Percentiles rank a stretch among this genome's conserved stretches.
phyloP scores from a whole-genome alignment of 2,113 vertebrate species.

The Carettochelys insculpta region DNA sequence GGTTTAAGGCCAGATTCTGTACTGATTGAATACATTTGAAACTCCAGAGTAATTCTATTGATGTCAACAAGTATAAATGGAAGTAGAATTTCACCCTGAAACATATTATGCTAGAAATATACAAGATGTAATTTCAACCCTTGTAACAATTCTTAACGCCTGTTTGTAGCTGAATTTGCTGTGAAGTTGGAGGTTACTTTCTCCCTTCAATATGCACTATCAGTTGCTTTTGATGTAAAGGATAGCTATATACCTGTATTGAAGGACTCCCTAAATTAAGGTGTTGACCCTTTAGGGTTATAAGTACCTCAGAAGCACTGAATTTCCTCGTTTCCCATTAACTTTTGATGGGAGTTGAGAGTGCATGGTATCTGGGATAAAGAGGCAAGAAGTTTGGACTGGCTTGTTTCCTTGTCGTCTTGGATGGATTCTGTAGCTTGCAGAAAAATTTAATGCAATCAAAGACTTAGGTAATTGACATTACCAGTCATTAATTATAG shows the following conservation, averaged over 20 bases:
- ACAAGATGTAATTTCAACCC: not conserved
- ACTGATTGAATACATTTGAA: not conserved
- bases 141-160: not conserved
- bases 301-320: not conserved
- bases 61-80: not conserved
- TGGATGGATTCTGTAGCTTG: not conserved
- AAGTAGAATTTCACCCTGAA: not conserved
- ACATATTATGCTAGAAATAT: not conserved
- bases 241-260: not conserved
- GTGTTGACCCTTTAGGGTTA: rapidly evolving
- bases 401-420: not conserved
- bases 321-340: not conserved
- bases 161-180: not conserved
- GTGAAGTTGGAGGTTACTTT: not conserved
- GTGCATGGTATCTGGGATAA: not conserved
- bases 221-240: not conserved
- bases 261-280: not conserved
- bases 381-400: not conserved
- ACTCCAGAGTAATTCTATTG: not conserved
- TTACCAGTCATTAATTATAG: not conserved
- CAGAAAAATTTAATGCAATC: slow-evolving; percentile 7
- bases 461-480: not conserved
- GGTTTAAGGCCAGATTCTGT: not conserved
- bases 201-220: not conserved
- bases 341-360: not conserved